phyloP scores from a whole-genome alignment of 2,888 invertebrate genomes.

The Harmothoe impar region DNA sequence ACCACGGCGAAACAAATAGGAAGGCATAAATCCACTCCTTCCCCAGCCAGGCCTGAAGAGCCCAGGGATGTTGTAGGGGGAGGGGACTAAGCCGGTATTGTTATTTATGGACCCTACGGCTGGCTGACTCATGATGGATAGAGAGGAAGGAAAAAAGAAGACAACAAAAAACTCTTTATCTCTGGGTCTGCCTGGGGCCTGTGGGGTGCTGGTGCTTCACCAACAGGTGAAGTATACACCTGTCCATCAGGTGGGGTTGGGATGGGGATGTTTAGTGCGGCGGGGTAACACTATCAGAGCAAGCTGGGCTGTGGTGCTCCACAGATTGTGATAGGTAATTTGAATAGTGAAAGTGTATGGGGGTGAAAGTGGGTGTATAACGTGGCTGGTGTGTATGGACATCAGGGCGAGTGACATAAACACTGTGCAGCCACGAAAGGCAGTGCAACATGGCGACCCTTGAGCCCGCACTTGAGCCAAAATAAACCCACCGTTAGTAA shows the following conservation, averaged over 20 bases:
- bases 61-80: background rate
- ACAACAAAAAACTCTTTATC: background rate
- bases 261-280: background rate
- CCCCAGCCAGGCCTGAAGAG: background rate
- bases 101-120: slow-evolving; percentile 5
- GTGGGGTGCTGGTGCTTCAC: background rate
- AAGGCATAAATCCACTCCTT: background rate
- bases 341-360: too few species aligned
- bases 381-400: background rate
- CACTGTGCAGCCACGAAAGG: background rate
- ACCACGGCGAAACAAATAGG: background rate
- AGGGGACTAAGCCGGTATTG: background rate
- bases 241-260: background rate
- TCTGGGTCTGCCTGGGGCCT: background rate
- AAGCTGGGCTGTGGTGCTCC: background rate
- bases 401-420: background rate
- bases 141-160: background rate
- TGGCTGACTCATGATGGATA: background rate
- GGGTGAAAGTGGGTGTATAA: background rate
- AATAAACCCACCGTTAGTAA: too few species aligned
- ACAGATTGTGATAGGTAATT: background rate
- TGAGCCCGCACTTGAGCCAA: too few species aligned
- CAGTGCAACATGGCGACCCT: background rate
- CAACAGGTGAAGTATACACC: background rate
- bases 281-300: background rate